These are phyloP conservation scores for Mythimna lalbum DNA, from an alignment of 2,888 invertebrate species.

Conservation along the genomic window DNA sequence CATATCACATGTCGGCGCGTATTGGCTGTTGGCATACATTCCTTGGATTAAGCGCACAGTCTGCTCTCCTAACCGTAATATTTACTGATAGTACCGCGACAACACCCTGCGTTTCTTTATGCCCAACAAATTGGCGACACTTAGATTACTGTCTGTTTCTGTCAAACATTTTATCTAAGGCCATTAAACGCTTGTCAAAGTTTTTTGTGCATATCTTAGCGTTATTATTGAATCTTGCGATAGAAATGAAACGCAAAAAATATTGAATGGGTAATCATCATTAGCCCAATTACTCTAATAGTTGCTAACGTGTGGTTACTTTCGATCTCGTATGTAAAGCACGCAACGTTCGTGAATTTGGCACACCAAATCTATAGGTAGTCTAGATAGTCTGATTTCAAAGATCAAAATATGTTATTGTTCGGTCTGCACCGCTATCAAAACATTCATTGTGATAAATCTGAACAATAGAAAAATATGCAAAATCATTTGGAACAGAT, in stretches of 20 bases:
- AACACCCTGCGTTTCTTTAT: constrained; percentile 68
- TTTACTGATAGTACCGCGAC: constrained; percentile 71
- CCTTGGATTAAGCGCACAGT: constrained; percentile 73
- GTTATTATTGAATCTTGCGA: constrained; percentile 58
- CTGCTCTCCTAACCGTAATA: constrained; percentile 78
- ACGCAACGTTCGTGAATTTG: constrained; percentile 39
- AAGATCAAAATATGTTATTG: constrained; percentile 16
- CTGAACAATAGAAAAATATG: constrained; percentile 45
- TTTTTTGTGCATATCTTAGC: constrained; percentile 61
- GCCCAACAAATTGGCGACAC: constrained; percentile 67
- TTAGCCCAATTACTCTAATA: constrained; percentile 62
- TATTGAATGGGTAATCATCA: constrained; percentile 59
- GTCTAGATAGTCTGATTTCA: constrained; percentile 30
- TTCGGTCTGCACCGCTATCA: constrained; percentile 42
- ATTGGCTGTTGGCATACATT: constrained; percentile 75
- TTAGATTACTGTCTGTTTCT: constrained; percentile 67
- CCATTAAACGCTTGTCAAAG: constrained; percentile 64
- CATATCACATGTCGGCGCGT: constrained; percentile 71
- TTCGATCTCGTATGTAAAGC: constrained; percentile 48
- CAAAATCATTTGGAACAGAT: constrained; percentile 46
- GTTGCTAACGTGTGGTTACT: constrained; percentile 58
- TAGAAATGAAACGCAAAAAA: constrained; percentile 61
- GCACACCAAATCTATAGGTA: constrained; percentile 15
- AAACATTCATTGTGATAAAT: constrained; percentile 26
- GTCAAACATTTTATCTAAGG: constrained; percentile 68